Evolutionary conservation across 2,797 vertebrate genomes (phyloP), one percentile per base, ranked within the genome.

Genomic region (Tolypeutes matacus): DNA sequence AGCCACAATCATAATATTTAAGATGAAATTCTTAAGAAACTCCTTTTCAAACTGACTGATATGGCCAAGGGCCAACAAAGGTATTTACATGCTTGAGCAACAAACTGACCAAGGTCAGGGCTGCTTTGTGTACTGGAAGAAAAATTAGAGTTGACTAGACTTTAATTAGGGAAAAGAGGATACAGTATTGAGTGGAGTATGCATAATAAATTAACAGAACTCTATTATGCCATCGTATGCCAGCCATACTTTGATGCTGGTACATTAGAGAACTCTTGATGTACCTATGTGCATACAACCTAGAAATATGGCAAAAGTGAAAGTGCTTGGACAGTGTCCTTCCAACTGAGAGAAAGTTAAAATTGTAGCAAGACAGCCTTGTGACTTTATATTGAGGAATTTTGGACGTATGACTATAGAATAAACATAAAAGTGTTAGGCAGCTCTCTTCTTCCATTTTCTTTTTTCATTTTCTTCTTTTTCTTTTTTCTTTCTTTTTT

Each of bases 41-140:
- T 91, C 34, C 7, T 49, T 81, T 73, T 21, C 46, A 90, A 25
- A 64, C 7, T 56, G n/a, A 58, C 34, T 65, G 5, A 72, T 56
- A 42, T 31, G 31, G 18, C 42, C 5, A 91, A 5, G 3, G 31
- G 67, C 4, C 11, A 84, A 11, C 0, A 46, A n/a, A 94, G 4
- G n/a, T 14, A 62, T 9, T 78, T 60, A 17, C 34, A 53, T 20
- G 29, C 42, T 70, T 75, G 56, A n/a, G 3, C 15, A 80, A 83
- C 1, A 77, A 72, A 81, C 2, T 69, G 23, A 70, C 86, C 64
- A 58, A 83, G 3, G 5, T 69, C 27, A 84, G 12, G 31, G 75
- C 86, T 89, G 80, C 21, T 86, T 83, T 78, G 4, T 89, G 8
- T 81, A 91, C 82, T 72, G 21, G 20, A 51, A 91, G 36, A 72